Evolutionary conservation across 2,113 vertebrate species (phyloP).

Genomic region (Anolis sagrei): DNA sequence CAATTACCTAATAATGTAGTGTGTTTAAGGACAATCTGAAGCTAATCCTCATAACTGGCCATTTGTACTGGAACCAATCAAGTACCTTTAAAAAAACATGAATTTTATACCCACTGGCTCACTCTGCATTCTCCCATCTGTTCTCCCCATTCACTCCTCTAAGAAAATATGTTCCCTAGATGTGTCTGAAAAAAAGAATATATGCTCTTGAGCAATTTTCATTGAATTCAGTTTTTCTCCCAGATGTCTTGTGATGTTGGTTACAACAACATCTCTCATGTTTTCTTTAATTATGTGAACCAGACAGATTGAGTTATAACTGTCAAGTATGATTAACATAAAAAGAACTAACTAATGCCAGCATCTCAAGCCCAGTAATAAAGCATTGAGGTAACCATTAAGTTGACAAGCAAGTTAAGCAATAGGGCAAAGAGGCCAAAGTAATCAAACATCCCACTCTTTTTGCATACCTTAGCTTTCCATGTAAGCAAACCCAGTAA

Average conservation of each 20-base stretch:
- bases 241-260: slow-evolving; percentile 47
- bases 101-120: not conserved
- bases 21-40: not conserved
- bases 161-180: slow-evolving; percentile 36
- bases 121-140: slow-evolving; percentile 14
- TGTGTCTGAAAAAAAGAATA: slow-evolving; percentile 7
- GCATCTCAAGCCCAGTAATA: not conserved
- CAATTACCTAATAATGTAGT: slow-evolving; percentile 14
- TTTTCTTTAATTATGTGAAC: slow-evolving; percentile 8
- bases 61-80: slow-evolving; percentile 2
- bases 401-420: not conserved
- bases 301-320: not conserved
- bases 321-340: not conserved
- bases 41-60: not conserved
- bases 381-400: not conserved
- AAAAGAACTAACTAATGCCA: too few relatives aligned
- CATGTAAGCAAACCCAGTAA: not conserved
- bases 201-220: slow-evolving; percentile 35
- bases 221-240: slow-evolving; percentile 20
- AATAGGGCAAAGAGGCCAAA: not conserved
- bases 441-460: not conserved
- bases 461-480: not conserved
- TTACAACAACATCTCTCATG: slow-evolving; percentile 1
- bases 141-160: slow-evolving; percentile 28
- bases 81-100: slow-evolving; percentile 38